Percentiles rank a stretch among this genome's conserved stretches.
These are phyloP conservation scores for Coleophora deauratella DNA, from an alignment of 2,888 invertebrate genomes.

Conservation along the genomic window DNA sequence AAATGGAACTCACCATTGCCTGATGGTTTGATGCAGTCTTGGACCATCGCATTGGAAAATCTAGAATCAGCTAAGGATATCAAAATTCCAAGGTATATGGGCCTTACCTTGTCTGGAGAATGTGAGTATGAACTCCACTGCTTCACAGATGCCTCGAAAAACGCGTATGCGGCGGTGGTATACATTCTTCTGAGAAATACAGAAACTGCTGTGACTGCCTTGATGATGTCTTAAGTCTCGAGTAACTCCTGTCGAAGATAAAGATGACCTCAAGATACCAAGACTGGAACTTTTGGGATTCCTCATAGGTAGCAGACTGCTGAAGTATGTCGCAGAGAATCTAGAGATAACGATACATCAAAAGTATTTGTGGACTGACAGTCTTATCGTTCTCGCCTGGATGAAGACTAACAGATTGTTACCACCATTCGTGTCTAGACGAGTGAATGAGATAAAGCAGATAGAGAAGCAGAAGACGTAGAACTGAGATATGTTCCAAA, in stretches of 20 bases:
- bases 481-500: constrained; percentile 1
- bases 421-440: constrained; percentile 5
- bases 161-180: no score
- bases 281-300: constrained; percentile 5
- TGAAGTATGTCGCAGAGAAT: neutral
- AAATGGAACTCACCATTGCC: no score
- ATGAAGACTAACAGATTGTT: constrained; percentile 3
- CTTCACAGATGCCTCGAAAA: no score
- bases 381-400: constrained; percentile 4
- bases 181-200: neutral
- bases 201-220: neutral
- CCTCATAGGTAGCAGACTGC: constrained; percentile 2
- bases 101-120: neutral
- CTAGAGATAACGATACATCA: neutral
- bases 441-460: constrained; percentile 4
- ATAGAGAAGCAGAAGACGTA: neutral
- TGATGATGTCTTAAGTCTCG: constrained; percentile 3
- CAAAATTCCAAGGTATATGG: no score
- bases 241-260: neutral
- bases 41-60: no score
- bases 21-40: no score
- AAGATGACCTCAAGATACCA: neutral
- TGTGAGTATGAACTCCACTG: no score
- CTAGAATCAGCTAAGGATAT: no score
- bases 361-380: constrained; percentile 6